Evolutionary conservation across 2,888 invertebrate genomes (phyloP).

Genomic region (Neoaliturus tenellus): DNA sequence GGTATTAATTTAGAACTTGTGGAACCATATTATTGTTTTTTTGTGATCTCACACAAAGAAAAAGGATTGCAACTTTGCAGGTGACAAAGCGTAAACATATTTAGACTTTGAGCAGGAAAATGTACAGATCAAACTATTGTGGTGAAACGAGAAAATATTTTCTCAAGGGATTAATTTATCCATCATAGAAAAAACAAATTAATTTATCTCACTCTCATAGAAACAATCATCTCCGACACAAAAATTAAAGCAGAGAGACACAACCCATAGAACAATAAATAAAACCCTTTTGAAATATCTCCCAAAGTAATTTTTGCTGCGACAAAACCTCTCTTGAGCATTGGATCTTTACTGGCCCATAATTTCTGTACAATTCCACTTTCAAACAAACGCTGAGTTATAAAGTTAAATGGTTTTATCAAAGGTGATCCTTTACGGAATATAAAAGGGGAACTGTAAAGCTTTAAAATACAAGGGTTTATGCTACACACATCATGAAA

Average conservation of each 20-base stretch:
- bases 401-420: not conserved
- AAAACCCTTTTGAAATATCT: not conserved
- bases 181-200: too few species aligned
- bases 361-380: not conserved
- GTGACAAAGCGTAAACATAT: too few species aligned
- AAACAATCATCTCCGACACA: not conserved
- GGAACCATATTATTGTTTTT: too few species aligned
- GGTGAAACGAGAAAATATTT: too few species aligned
- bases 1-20: too few species aligned
- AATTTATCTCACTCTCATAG: not conserved
- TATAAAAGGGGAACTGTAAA: not conserved
- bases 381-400: not conserved
- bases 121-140: too few species aligned
- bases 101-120: too few species aligned
- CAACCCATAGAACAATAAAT: not conserved
- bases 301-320: not conserved
- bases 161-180: too few species aligned
- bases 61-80: too few species aligned
- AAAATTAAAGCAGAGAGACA: not conserved
- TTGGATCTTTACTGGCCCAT: not conserved
- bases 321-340: not conserved
- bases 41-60: too few species aligned
- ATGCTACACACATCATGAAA: not conserved
- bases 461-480: not conserved
- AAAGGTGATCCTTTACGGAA: not conserved